Evolutionary conservation across 2,113 vertebrate genomes (phyloP), one percentile per base, ranked within the genome.

Genomic region (Petroica traversi): DNA sequence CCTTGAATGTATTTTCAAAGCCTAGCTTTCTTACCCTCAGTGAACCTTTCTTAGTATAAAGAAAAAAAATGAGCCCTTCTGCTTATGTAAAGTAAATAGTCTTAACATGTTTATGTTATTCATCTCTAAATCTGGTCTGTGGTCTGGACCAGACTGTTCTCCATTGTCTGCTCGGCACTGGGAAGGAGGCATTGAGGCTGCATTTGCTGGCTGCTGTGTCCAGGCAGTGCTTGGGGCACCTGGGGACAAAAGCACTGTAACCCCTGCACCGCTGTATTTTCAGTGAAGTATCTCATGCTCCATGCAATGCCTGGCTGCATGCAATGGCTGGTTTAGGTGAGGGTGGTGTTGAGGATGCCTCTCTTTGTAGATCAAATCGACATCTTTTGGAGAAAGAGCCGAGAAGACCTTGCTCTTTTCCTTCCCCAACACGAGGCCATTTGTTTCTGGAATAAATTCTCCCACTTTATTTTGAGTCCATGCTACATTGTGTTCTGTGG

Each of bases 251-350:
- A 71, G 36, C 31, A 22, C 59, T 13, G 15, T 17, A 19, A 72
- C 12, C 8, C 13, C 36, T 2, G 0, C 45, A 40, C 24, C 40
- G 3, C 28, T 26, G 1, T 18, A 62, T n/a, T 72, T 92, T 64
- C 76, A 26, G 2, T 18, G 24, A 59, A 51, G 25, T 7, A 8
- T 51, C 33, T 64, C 45, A 14, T 17, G 29, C 8, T 54, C 33
- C 0, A 0, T 5, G 1, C 5, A 3, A 5, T 4, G 11, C 48
- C 36, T 66, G 33, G 18, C 26, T 2, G 0, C 36, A 11, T 26
- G 40, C 12, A 31, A 58, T 26, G 45, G 31, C 41, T 85, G 85
- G 25, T 14, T 80, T 19, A 55, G 23, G 6, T 41, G 59, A 82
- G 61, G 23, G 41, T 8, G 1, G 5, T 41, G 46, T 19, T 62